These are phyloP conservation scores for Crotalus tigris DNA, from an alignment of 2,113 vertebrate species.

Conservation along the genomic window DNA sequence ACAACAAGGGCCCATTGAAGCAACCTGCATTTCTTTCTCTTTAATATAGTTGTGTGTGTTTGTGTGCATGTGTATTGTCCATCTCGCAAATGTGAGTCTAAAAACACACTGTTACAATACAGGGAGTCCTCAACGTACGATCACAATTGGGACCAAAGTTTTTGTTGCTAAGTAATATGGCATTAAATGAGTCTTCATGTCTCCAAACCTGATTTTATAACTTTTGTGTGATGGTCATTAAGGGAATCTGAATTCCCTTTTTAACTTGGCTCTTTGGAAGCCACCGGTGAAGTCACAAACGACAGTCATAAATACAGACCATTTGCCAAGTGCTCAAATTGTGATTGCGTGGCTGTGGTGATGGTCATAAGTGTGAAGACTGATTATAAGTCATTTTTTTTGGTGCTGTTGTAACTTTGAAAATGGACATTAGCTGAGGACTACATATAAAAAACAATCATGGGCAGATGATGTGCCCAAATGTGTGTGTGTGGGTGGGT, in stretches of 20 bases:
- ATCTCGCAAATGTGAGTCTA: background rate
- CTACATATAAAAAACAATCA: background rate
- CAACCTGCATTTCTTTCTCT: background rate
- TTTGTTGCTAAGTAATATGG: too few relatives aligned
- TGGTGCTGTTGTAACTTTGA: too few relatives aligned
- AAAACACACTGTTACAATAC: background rate
- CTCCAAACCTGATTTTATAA: too few relatives aligned
- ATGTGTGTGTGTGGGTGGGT: too few relatives aligned
- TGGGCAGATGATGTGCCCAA: background rate
- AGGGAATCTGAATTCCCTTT: background rate
- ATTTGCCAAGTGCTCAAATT: background rate
- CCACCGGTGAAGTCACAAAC: background rate
- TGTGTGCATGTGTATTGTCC: background rate
- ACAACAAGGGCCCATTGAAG: background rate
- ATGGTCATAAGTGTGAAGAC: background rate
- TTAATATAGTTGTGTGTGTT: background rate
- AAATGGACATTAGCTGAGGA: background rate
- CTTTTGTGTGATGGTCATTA: background rate
- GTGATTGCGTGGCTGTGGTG: background rate
- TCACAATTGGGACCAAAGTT: too few relatives aligned
- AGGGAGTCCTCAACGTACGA: too few relatives aligned
- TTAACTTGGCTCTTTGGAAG: background rate
- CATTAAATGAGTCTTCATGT: too few relatives aligned
- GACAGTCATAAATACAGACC: background rate
- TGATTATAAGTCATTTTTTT: background rate